Evolutionary conservation across 2,888 invertebrate species (phyloP), one percentile per base, ranked within the genome.

Genomic region (Dioctria rufipes): DNA sequence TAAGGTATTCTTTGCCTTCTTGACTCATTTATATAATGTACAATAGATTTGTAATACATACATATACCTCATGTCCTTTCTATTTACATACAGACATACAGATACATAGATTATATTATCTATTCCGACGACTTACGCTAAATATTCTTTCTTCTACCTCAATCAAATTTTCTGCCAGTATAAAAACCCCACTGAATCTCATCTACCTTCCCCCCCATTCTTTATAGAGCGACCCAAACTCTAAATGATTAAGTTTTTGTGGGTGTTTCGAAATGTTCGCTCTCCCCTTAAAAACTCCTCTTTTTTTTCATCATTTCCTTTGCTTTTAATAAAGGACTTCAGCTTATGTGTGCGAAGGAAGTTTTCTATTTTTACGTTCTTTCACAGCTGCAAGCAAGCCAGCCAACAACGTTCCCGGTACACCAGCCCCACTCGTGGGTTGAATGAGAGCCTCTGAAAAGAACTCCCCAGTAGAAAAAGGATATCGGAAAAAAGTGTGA

Each of bases 401-500:
- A 39, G n/a, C 39, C 61, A 25, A 25, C 25, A 25, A 25, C 25
- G 25, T 25, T 25, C 25, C 25, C 25, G 25, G 25, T 25, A 25
- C 25, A 25, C 25, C 25, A 25, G 25, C 25, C 25, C 25, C 25
- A 25, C 6, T 25, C 61, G 4, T 61, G 61, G 5, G 6, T 39
- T 37, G 37, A 61, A 61, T 61, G 61, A 61, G 54, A 61, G 61
- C 61, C n/a, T n/a, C 54, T 54, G 54, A 54, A n/a, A 25, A 54
- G n/a, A 11, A n/a, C 54, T 54, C 54, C 54, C 71, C 40, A n/a
- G 73, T 60, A 58, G 73, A 73, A 54, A 73, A 58, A 42, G 73
- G 58, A 73, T 73, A 73, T 73, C 42, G 73, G 60, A 42, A 73
- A 73, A 73, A 61, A 25, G 73, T 42, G 73, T 60, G 73, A 60